Conservation (phyloP, 1,140 invertebrate genomes). For the Sinella curviseta region DNA sequence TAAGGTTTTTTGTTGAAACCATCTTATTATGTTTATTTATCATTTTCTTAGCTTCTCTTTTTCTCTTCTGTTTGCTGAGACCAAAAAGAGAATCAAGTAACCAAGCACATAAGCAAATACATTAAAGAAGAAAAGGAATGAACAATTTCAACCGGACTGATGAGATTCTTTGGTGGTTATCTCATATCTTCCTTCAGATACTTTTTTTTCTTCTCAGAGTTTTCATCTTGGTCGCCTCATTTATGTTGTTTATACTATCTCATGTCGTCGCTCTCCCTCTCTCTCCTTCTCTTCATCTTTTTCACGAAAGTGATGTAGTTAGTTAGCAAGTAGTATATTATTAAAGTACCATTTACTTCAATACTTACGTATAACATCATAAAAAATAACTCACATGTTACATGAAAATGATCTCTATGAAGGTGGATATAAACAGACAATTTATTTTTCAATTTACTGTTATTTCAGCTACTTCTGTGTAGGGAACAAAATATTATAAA, state of each 20-base stretch:
- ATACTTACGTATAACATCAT: no score
- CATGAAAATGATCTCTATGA: no score
- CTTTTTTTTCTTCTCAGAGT: no score
- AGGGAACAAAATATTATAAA: no score
- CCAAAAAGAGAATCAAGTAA: background rate
- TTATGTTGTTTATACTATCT: constrained; percentile 12
- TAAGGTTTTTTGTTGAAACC: background rate
- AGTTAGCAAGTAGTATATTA: background rate
- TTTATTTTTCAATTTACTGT: background rate
- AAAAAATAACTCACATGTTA: no score
- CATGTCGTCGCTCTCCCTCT: constrained; percentile 5
- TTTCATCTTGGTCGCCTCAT: background rate
- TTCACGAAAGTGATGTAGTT: background rate
- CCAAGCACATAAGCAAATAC: background rate
- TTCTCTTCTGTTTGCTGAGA: background rate
- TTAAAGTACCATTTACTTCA: background rate
- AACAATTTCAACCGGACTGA: constrained; percentile 5
- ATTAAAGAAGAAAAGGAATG: no score
- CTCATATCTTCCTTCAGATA: no score
- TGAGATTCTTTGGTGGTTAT: constrained; percentile 11
- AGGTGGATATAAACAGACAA: no score
- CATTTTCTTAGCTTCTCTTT: constrained; percentile 7
- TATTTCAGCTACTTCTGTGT: background rate
- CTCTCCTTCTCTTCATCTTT: no score
- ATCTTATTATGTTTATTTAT: constrained; percentile 16